phyloP scores from a whole-genome alignment of 2,113 vertebrate genomes.

The Tragelaphus scriptus region DNA sequence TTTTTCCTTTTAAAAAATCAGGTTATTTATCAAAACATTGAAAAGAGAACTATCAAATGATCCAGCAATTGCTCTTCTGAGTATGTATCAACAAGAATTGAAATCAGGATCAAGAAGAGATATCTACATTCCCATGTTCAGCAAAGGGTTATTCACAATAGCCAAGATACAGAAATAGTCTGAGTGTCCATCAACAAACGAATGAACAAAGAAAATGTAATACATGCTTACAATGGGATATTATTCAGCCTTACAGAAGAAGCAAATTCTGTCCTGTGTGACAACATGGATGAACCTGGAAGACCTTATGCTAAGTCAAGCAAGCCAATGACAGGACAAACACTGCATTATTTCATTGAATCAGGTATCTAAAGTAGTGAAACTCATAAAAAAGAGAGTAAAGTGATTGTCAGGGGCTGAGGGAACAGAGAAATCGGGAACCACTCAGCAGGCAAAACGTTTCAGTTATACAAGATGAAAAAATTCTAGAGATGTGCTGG shows the following conservation, averaged over 20 bases:
- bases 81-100: background rate
- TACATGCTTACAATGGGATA: background rate
- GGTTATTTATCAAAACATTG: background rate
- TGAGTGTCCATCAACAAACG: background rate
- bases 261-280: background rate
- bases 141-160: background rate
- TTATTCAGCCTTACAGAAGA: background rate
- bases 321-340: background rate
- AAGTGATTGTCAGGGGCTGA: background rate
- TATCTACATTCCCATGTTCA: background rate
- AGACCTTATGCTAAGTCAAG: background rate
- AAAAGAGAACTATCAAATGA: background rate
- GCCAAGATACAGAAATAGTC: background rate
- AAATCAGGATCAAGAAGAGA: background rate
- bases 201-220: background rate
- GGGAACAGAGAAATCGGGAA: fast-evolving
- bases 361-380: background rate
- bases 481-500: background rate
- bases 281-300: background rate
- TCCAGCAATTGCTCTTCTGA: background rate
- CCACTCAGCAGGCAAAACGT: background rate
- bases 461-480: background rate
- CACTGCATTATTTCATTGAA: background rate
- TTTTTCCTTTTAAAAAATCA: background rate
- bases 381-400: background rate